Conservation (phyloP, 2,888 invertebrate species). For the Drymonia ruficornis region DNA sequence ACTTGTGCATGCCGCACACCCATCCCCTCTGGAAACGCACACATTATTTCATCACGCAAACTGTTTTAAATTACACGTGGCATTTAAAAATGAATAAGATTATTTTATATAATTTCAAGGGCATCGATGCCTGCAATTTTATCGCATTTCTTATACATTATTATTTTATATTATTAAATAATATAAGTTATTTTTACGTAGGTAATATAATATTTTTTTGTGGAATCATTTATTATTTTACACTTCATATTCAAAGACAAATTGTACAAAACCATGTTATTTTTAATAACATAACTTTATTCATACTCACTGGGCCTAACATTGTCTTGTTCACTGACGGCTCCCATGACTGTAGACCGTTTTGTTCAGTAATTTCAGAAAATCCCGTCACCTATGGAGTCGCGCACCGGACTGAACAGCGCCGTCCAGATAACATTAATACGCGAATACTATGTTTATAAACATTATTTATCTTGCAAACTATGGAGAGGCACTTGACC, state of each 20-base stretch:
- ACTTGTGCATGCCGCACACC: conserved; percentile 85
- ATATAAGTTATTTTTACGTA: too few species aligned
- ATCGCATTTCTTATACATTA: too few species aligned
- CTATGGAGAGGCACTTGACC: conserved; percentile 1
- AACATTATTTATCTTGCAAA: neutral
- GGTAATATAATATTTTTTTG: too few species aligned
- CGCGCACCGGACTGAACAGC: neutral
- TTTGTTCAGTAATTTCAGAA: neutral
- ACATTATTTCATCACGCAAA: too few species aligned
- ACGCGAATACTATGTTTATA: neutral
- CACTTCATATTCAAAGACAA: too few species aligned
- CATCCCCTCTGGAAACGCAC: conserved; percentile 52
- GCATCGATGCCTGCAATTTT: too few species aligned
- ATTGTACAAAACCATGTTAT: too few species aligned
- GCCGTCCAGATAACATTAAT: neutral
- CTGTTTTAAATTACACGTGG: too few species aligned
- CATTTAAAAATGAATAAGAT: too few species aligned
- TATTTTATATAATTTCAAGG: too few species aligned
- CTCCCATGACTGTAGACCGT: conserved; percentile 32
- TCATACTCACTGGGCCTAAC: conserved; percentile 50
- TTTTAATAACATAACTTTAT: neutral
- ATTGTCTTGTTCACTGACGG: conserved; percentile 30
- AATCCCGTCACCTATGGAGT: neutral
- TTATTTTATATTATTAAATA: too few species aligned
- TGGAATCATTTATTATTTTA: too few species aligned